Evolutionary conservation across 2,888 invertebrate genomes (phyloP).

Genomic region (Lithophane ornitopus): DNA sequence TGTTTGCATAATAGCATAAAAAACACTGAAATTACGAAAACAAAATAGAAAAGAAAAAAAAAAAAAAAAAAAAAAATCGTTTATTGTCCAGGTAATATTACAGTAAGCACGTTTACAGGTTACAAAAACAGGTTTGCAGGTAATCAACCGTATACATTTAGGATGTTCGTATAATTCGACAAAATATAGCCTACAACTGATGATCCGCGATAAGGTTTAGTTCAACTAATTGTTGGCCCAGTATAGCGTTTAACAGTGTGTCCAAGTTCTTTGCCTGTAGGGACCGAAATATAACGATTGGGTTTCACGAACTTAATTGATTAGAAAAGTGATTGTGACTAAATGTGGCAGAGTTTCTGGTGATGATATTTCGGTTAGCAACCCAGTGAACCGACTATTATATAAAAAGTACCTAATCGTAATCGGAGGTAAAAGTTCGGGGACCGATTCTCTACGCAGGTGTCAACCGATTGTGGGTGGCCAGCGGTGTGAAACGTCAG

Average conservation of each 20-base stretch:
- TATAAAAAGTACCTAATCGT: neutral
- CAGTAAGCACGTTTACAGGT: too few species aligned
- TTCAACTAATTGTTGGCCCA: neutral
- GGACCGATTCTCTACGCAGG: conserved; percentile 64
- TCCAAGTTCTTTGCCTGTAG: neutral
- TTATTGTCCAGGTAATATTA: too few species aligned
- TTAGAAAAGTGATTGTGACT: neutral
- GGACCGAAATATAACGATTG: neutral
- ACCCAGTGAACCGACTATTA: neutral
- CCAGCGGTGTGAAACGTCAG: conserved; percentile 52
- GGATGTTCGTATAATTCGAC: neutral
- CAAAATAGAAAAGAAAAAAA: too few species aligned
- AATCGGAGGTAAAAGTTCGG: conserved; percentile 40
- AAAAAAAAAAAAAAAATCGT: too few species aligned
- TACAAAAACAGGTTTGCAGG: too few species aligned
- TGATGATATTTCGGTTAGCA: conserved; percentile 16
- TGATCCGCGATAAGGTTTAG: neutral
- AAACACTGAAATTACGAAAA: too few species aligned
- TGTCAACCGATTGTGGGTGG: conserved; percentile 56
- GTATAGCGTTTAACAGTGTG: neutral
- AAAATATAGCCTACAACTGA: neutral
- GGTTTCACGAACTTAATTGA: neutral
- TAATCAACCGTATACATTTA: neutral
- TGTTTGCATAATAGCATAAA: too few species aligned
- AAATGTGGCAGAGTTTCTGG: neutral